Conservation (phyloP, 30 jellyfish, hydroid and myxozoan genomes). For the Aurelia sp. region DNA sequence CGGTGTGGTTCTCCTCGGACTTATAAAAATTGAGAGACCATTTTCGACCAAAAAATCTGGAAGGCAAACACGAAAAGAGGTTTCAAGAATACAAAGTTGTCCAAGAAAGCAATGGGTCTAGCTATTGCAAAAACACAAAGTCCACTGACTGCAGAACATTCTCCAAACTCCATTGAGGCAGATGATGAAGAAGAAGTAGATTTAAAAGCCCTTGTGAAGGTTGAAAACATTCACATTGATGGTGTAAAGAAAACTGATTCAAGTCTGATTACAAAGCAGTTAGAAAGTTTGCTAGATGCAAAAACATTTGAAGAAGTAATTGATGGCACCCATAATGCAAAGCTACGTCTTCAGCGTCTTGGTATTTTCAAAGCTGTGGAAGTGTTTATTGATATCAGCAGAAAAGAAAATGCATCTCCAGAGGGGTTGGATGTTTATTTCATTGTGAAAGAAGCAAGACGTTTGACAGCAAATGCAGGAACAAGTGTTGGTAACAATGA, state of each 20-base stretch:
- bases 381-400: conserved; percentile 84
- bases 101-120: conserved; percentile 29
- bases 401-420: conserved; percentile 65
- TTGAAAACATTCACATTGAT: conserved; percentile 89
- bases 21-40: too few relatives aligned
- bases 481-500: conserved; percentile 94
- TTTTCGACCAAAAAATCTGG: too few relatives aligned
- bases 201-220: conserved; percentile 50
- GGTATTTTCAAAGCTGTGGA: conserved; percentile 89
- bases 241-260: conserved; percentile 78
- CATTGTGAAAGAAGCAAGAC: conserved; percentile 76
- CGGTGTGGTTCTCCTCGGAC: too few relatives aligned
- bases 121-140: conserved; percentile 48
- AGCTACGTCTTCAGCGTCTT: conserved; percentile 86
- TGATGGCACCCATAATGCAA: conserved; percentile 82
- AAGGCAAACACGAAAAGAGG: too few relatives aligned
- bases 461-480: conserved; percentile 83
- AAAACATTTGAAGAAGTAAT: conserved; percentile 79
- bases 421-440: conserved; percentile 88
- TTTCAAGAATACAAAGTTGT: too few relatives aligned
- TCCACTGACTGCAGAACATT: neutral
- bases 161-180: neutral
- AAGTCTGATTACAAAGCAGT: conserved; percentile 74
- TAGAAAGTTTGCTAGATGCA: conserved; percentile 70
- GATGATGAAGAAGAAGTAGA: conserved; percentile 68